Evolutionary conservation across 2,113 vertebrate genomes (phyloP), one percentile per base, ranked within the genome.

Genomic region (Oreocharis arfaki): DNA sequence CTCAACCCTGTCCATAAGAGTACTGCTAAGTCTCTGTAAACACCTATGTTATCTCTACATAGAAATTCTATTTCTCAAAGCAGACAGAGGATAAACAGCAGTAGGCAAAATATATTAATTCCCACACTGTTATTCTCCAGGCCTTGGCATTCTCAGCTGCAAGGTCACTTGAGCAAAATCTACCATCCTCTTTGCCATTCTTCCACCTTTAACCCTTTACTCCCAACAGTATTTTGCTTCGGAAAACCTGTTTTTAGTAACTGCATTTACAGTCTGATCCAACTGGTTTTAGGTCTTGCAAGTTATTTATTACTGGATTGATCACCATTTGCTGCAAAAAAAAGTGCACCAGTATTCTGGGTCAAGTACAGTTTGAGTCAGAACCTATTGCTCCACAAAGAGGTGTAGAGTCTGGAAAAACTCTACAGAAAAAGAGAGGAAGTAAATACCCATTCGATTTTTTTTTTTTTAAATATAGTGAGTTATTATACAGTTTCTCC

Each of bases 1-100:
- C 13, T 35, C 32, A 35, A 21, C 20, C 24, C 52, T 50, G 37
- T 42, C 20, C 0, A 0, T 17, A 41, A 47, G 32, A 57, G 13
- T 49, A 24, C 7, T 3, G 2, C 41, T 10, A 19, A 65, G 20
- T 20, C 20, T 57, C 35, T 57, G 42, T 32, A 42, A 75, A 57
- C 4, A 30, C 3, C 20, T 35, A 4, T 30, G 64, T 30, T 41
- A 67, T 30, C 16, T 57, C 16, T 26, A 17, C 24, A 11, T 4
- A 26, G 30, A 49, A 75, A 67, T 57, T 30, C 30, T 75, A 30
- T 16, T 75, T 75, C 35, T 75, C 52, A 42, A 75, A 49, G 20
- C 24, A 28, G 50, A 30, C 20, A 57, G 35, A 85, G 10, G 50
- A 75, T 42, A 75, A 75, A 50, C 5, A 67, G 6, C 24, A 35